phyloP scores from a whole-genome alignment of 1,140 invertebrate genomes.

The Leguminivora glycinivorella region DNA sequence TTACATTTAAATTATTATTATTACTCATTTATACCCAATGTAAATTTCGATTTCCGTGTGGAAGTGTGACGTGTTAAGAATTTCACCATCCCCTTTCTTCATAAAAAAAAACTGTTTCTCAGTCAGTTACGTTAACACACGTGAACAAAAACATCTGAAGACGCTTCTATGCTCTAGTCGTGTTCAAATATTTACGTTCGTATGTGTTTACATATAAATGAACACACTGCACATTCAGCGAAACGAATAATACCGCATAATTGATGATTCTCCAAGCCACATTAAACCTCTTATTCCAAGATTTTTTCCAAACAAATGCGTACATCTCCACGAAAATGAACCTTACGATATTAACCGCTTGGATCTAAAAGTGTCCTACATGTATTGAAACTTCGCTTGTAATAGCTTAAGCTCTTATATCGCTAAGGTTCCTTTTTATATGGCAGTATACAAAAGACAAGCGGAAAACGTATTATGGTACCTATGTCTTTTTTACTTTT shows the following conservation, averaged over 20 bases:
- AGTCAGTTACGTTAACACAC: too few relatives aligned
- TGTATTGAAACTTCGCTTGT: background rate
- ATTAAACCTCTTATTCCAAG: slow-evolving; percentile 17
- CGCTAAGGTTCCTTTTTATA: background rate
- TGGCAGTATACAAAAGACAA: background rate
- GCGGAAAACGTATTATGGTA: background rate
- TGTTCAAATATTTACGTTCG: too few relatives aligned
- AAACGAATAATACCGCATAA: slow-evolving; percentile 17
- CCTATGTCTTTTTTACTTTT: background rate
- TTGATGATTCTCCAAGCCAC: background rate
- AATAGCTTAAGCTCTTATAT: background rate
- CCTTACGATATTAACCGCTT: background rate
- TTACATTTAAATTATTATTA: too few relatives aligned
- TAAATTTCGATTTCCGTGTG: too few relatives aligned
- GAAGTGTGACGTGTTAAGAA: too few relatives aligned
- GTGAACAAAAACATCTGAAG: too few relatives aligned
- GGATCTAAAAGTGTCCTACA: background rate
- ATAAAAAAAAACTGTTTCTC: too few relatives aligned
- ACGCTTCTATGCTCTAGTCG: too few relatives aligned
- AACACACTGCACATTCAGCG: too few relatives aligned
- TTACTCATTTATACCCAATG: too few relatives aligned
- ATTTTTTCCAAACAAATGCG: slow-evolving; percentile 14
- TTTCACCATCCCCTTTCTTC: too few relatives aligned
- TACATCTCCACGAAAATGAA: background rate
- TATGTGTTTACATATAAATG: too few relatives aligned